phyloP scores from a whole-genome alignment of 2,888 invertebrate species.

The Plutella xylostella region DNA sequence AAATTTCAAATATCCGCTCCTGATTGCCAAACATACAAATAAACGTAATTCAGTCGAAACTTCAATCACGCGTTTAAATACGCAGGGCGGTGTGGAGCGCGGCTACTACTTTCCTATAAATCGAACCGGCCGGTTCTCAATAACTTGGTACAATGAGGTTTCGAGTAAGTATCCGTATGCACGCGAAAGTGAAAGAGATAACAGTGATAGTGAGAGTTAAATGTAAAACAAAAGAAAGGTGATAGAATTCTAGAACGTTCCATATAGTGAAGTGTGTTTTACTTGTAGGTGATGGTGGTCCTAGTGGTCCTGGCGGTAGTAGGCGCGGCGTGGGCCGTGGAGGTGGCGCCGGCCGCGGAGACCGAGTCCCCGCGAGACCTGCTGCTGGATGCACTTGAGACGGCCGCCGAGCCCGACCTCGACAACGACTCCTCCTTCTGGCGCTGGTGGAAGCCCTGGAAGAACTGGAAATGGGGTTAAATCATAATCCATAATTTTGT shows the following conservation, averaged over 20 bases:
- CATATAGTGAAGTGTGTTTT: neutral
- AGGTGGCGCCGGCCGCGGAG: conserved; percentile 20
- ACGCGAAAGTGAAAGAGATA: too few species aligned
- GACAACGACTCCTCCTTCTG: conserved; percentile 27
- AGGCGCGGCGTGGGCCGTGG: conserved; percentile 21
- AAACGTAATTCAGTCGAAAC: conserved; percentile 28
- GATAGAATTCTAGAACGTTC: too few species aligned
- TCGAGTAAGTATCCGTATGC: too few species aligned
- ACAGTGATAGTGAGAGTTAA: too few species aligned
- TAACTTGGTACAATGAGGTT: too few species aligned
- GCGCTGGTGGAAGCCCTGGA: conserved; percentile 37
- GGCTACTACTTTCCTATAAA: too few species aligned
- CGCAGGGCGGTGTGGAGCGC: too few species aligned
- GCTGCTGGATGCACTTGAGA: conserved; percentile 26
- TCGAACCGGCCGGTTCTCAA: too few species aligned
- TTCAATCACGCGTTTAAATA: conserved; percentile 32
- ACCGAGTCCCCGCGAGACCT: conserved; percentile 22
- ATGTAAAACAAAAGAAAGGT: too few species aligned
- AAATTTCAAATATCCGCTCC: conserved; percentile 27
- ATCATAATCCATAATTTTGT: too few species aligned
- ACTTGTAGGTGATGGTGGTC: neutral
- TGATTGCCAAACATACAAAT: conserved; percentile 25
- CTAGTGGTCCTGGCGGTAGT: conserved; percentile 27
- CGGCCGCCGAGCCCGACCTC: conserved; percentile 25
- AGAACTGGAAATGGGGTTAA: conserved; percentile 41